Base-by-base conservation (phyloP, 2,888 invertebrate genomes). In the Folsomia manolachei region DNA sequence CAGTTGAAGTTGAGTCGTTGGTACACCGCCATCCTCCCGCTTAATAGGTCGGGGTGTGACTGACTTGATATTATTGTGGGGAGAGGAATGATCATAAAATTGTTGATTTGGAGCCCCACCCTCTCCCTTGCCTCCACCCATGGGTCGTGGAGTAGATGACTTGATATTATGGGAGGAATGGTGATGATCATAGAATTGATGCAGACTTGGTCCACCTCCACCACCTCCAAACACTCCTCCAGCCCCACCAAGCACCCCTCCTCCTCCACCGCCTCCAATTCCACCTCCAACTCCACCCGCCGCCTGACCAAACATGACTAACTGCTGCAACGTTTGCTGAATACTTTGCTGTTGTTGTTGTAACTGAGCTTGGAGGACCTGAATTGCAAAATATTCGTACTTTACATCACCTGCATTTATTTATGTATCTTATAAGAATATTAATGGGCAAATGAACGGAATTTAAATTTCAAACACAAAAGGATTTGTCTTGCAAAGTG, bases 151-250 rank as follows among this genome's bases (percentile, higher is more conserved):
- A 11, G 82, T 81, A 53, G 75, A 74, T 68, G 83, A 83, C 80
- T 85, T 84, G 70, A 84, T 83, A 80, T 80, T 78, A 74, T 80
- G 78, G 52, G n/a, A n/a, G n/a, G n/a, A n/a, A n/a, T 64, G 73
- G 76, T 68, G 78, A 71, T 70, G 68, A 72, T 73, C 71, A 74
- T 21, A n/a, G n/a, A 93, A 86, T 79, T 91, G 91, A 82, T 93
- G 92, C 73, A 92, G 86, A 83, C 93, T 92, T 83, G 92, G 93
- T 39, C 92, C 91, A 53, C 92, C 92, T n/a, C n/a, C n/a, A n/a
- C n/a, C n/a, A n/a, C n/a, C n/a, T n/a, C n/a, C n/a, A n/a, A n/a
- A n/a, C n/a, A n/a, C n/a, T n/a, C n/a, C n/a, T n/a, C n/a, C n/a
- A n/a, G 86, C 85, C 69, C 88, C 85, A n/a, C n/a, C n/a, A n/a